Base-by-base conservation (phyloP, 1,140 invertebrate species). In the Macrosteles quadrilineatus region DNA sequence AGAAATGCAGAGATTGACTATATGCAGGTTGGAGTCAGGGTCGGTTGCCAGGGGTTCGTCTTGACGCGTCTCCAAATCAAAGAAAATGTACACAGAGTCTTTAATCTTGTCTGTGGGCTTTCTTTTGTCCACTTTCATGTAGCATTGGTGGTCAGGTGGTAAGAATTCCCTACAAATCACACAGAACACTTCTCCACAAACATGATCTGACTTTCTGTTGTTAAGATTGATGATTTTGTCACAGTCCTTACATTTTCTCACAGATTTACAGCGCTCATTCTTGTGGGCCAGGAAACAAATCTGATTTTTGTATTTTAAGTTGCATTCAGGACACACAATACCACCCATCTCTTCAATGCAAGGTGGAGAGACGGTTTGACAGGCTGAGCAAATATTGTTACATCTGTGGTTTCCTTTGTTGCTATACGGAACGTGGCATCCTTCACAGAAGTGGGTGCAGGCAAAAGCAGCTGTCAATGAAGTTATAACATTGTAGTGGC, bases 231-330 rank as follows among this genome's bases (percentile, higher is more conserved):
- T n/a, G n/a, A n/a, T n/a, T n/a, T n/a, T n/a, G n/a, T n/a, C n/a
- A n/a, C n/a, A n/a, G n/a, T n/a, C n/a, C n/a, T n/a, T n/a, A n/a
- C n/a, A n/a, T n/a, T n/a, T n/a, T n/a, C n/a, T n/a, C n/a, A n/a
- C n/a, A n/a, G n/a, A n/a, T n/a, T n/a, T n/a, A n/a, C n/a, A n/a
- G n/a, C n/a, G n/a, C n/a, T n/a, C n/a, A n/a, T n/a, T n/a, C n/a
- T n/a, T n/a, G n/a, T n/a, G n/a, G 6, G 25, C 12, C 9, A 30
- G 4, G 27, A 27, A 63, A 55, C 50, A 55, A 23, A n/a, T 11
- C 50, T 55, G 14, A 23, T 55, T 55, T 55, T 55, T 55, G 23
- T 11, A 43, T 63, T 19, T 63, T 63, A 17, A n/a, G n/a, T n/a
- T n/a, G n/a, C n/a, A n/a, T n/a, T n/a, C n/a, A n/a, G n/a, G n/a